Base-by-base conservation (phyloP, 2,113 vertebrate species). In the Acanthisitta chloris region DNA sequence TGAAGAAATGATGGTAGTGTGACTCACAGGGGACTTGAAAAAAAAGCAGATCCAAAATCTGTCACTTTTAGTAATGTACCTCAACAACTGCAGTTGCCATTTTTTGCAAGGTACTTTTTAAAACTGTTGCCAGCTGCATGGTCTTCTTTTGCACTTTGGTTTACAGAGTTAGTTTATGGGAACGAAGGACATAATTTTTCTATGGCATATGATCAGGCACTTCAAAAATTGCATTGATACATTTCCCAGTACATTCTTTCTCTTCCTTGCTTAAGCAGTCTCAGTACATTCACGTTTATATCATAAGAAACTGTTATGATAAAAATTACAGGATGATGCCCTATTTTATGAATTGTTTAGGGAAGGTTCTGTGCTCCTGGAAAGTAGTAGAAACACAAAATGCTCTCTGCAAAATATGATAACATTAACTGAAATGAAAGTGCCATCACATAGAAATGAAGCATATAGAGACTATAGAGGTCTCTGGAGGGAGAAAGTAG, bases 1-100 rank as follows among this genome's bases (percentile, higher is more conserved):
- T 96, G 90, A 96, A 94, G 95, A 94, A 81, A 95, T 88, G 81
- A 94, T 96, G 78, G 71, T 55, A 86, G 31, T 76, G 77, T 94
- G 81, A 72, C 42, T 92, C 83, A 90, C 51, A 73, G 73, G 65
- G 43, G 58, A 88, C 79, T 73, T 95, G 71, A 87, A 92, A 93
- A 94, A 90, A 90, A 77, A 90, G 36, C 45, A 61, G 65, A 88
- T 87, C 61, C 65, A 61, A 94, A 93, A 89, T 74, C 67, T 93
- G 62, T 79, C 90, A 93, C 57, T 90, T 94, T 87, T 78, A 62
- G 71, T 88, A 96, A 89, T 45, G 40, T 55, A 80, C 40, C 19
- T 80, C 74, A 84, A 81, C 43, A 88, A 54, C 65, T 18, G 40
- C 43, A 52, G 55, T 52, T 92, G 59, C 51, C 31, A 29, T 64